A percentile compares a stretch with the other conserved stretches of the same genome.
Evolutionary conservation across 2,797 vertebrate species (phyloP).

Genomic region (Chloroceryle amazona): DNA sequence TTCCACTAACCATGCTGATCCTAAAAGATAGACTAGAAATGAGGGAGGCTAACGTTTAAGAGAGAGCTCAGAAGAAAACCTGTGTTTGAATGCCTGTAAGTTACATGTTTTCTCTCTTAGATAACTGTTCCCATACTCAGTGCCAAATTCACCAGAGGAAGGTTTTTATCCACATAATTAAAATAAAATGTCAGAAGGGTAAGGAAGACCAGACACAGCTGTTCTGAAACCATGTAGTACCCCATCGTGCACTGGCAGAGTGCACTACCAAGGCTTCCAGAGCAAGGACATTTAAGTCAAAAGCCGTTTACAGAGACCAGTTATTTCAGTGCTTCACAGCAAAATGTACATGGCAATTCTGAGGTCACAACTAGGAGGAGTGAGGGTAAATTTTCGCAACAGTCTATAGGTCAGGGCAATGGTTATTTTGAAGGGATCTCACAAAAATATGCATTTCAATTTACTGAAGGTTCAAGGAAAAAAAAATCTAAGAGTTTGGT

Average conservation of each 20-base stretch:
- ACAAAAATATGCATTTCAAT: not conserved
- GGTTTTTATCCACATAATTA: conserved; percentile 1
- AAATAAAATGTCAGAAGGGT: conserved; percentile 10
- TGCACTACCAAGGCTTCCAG: not conserved
- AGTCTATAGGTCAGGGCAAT: not conserved
- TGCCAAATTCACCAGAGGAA: not conserved
- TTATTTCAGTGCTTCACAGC: not conserved
- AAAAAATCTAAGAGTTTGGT: not conserved
- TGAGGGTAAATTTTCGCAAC: conserved; percentile 30
- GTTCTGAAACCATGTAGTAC: not conserved
- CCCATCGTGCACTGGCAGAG: not conserved
- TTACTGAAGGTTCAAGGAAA: not conserved
- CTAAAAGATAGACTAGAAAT: not conserved
- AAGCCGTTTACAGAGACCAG: not conserved
- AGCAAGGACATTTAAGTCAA: not conserved
- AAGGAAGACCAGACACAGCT: not conserved
- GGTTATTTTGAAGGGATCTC: not conserved
- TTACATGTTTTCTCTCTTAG: conserved; percentile 38
- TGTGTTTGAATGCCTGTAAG: conserved; percentile 21
- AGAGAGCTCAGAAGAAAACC: not conserved
- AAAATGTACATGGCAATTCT: not conserved
- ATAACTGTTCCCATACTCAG: conserved; percentile 8
- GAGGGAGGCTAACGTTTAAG: not conserved
- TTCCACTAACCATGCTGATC: not conserved
- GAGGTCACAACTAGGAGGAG: not conserved